phyloP scores from a whole-genome alignment of 2,113 vertebrate genomes.

The Aphyosemion australe region DNA sequence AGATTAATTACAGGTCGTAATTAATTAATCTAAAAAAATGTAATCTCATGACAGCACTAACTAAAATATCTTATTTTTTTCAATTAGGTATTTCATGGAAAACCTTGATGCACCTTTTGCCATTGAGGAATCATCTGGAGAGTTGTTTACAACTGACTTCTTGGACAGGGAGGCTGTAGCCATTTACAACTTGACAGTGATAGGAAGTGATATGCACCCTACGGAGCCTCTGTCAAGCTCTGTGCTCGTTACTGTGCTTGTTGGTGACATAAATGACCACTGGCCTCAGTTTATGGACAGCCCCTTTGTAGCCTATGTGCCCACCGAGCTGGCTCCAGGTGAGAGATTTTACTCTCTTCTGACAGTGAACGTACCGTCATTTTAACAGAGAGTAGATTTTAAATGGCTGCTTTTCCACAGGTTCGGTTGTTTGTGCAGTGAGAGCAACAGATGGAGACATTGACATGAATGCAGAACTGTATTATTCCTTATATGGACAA shows the following conservation, averaged over 20 bases:
- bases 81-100: conserved; percentile 74
- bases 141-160: conserved; percentile 65
- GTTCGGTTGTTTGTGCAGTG: conserved; percentile 74
- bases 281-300: conserved; percentile 75
- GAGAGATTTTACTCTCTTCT: conserved; percentile 12
- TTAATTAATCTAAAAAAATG: too few relatives aligned
- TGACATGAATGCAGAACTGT: conserved; percentile 74
- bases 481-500: conserved; percentile 72
- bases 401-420: conserved; percentile 44
- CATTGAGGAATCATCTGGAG: conserved; percentile 74
- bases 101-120: conserved; percentile 62
- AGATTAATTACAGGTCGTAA: too few relatives aligned
- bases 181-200: conserved; percentile 70
- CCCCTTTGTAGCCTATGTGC: conserved; percentile 78
- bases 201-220: conserved; percentile 65
- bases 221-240: conserved; percentile 69
- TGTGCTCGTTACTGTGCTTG: conserved; percentile 66
- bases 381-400: background rate
- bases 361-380: background rate
- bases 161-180: conserved; percentile 75
- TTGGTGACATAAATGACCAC: conserved; percentile 79
- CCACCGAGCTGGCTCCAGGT: conserved; percentile 67
- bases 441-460: conserved; percentile 72
- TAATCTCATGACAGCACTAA: too few relatives aligned
- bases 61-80: background rate